Evolutionary conservation across 2,113 vertebrate species (phyloP), one percentile per base, ranked within the genome.

Genomic region (Mesembrinibis cayennensis): DNA sequence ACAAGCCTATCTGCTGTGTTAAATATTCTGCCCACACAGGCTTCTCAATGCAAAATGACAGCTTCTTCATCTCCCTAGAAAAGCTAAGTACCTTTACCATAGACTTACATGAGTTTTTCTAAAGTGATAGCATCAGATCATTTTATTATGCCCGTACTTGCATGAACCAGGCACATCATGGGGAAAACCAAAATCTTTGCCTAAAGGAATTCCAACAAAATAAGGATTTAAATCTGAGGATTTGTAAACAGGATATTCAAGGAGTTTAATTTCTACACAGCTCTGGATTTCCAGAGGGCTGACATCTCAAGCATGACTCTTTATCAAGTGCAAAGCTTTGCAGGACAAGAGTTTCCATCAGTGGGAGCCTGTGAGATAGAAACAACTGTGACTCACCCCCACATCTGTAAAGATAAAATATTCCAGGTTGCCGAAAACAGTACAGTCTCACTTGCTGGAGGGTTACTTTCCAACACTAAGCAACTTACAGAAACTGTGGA

Each of bases 1-100:
- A 95, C 93, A 69, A 82, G 87, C 96, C 66, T 96, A 21, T 96
- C 96, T 96, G 95, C 61, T 85, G 84, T 87, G 96, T 62, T 95
- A 94, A 95, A 85, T 76, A 56, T 80, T 94, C 91, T 94, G 81
- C 93, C 96, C 84, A 96, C 91, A 79, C 84, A 95, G 70, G 74
- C 34, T 95, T 95, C 93, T 85, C 62, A 49, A 62, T 26, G 50
- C 45, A 87, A 95, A 95, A 96, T 89, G 79, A 58, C 88, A 86
- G 63, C 55, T 90, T 88, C 92, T 96, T 90, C 45, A 81, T 78
- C 89, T 95, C 87, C 81, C 45, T 70, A 30, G 45, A 53, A 85
- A 79, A 90, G 38, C 71, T 50, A 73, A 62, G 42, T 58, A 93
- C n/a, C 49, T 91, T 82, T 53, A 42, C 29, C 59, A 84, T 36